A percentile compares a stretch with the other conserved stretches of the same genome.
Conservation (phyloP, 2,888 invertebrate species). For the Melikaiella ostensackeni region DNA sequence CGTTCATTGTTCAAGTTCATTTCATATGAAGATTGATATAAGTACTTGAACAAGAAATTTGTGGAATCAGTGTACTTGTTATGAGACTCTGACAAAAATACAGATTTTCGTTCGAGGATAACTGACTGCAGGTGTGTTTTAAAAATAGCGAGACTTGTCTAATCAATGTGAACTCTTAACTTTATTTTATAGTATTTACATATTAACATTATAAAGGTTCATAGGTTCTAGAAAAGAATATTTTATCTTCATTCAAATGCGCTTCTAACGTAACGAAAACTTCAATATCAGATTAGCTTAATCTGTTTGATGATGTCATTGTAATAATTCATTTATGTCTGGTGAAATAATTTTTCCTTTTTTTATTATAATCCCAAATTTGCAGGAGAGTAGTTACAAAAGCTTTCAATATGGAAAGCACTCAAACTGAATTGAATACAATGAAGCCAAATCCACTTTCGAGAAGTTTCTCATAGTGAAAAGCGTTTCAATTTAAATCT, state of each 20-base stretch:
- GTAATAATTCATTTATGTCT: not conserved
- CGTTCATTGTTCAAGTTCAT: not conserved
- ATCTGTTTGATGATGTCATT: not conserved
- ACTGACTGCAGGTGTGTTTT: not conserved
- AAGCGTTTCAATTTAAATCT: too few species aligned
- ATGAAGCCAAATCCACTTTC: too few species aligned
- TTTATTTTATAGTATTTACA: constrained; percentile 19
- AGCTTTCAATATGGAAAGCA: not conserved
- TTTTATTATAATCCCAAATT: not conserved
- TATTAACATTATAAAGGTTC: not conserved
- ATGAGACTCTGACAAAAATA: constrained; percentile 12
- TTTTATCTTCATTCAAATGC: not conserved
- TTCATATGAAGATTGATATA: not conserved
- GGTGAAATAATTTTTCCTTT: not conserved
- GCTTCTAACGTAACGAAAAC: not conserved
- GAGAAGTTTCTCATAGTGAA: too few species aligned
- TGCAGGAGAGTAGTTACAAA: not conserved
- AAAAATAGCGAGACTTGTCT: not conserved
- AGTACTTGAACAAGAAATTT: not conserved
- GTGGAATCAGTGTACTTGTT: not conserved
- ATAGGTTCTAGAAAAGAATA: constrained; percentile 4
- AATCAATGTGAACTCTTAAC: not conserved
- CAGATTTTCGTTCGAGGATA: not conserved
- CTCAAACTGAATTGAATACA: too few species aligned
- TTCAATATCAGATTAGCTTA: not conserved